Conservation (phyloP, 2,797 vertebrate genomes). For the Tachyglossus aculeatus region DNA sequence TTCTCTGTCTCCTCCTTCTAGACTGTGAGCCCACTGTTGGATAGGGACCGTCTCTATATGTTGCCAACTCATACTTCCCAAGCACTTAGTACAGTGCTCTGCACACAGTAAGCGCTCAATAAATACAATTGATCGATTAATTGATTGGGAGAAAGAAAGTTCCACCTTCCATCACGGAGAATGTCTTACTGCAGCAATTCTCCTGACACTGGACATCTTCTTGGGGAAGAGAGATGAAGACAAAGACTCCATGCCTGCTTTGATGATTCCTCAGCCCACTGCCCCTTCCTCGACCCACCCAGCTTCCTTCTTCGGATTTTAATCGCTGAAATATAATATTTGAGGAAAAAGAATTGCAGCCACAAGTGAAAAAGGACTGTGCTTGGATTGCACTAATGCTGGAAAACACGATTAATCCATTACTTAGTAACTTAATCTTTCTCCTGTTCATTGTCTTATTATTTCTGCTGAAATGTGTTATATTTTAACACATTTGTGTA, state of each 20-base stretch:
- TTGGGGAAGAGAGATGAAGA: accelerated
- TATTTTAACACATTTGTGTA: background rate
- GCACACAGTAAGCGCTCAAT: no score
- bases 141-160: no score
- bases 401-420: background rate
- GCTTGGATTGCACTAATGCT: background rate
- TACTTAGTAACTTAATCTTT: background rate
- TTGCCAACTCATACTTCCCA: no score
- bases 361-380: slow-evolving; percentile 18
- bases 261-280: background rate
- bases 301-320: slow-evolving; percentile 16
- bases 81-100: no score
- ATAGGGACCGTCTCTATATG: no score
- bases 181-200: background rate
- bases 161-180: no score
- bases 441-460: background rate
- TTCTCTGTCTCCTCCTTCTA: no score
- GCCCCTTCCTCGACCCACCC: slow-evolving; percentile 14
- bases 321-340: slow-evolving; percentile 25
- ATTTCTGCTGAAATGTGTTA: background rate
- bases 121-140: no score
- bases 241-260: background rate
- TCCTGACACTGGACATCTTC: background rate
- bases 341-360: background rate
- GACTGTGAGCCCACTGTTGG: no score